These are phyloP conservation scores for Oncorhynchus tshawytscha DNA, from an alignment of 2,113 vertebrate species.

Conservation along the genomic window DNA sequence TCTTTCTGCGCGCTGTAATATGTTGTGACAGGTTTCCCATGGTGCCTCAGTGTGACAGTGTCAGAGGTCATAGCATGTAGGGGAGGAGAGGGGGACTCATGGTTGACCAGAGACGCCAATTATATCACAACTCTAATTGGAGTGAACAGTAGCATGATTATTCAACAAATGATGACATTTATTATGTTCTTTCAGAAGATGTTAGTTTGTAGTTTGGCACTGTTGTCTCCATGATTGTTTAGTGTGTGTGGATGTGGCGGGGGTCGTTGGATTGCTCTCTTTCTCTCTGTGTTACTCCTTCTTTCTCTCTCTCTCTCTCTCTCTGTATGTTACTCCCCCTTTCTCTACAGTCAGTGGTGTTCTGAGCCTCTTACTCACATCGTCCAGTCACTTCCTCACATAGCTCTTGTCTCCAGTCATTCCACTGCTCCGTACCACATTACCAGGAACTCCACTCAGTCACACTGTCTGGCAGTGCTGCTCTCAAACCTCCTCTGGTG, in stretches of 20 bases:
- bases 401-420: slow-evolving; percentile 33
- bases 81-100: neutral
- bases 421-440: neutral
- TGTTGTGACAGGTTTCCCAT: slow-evolving; percentile 22
- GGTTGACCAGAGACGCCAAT: slow-evolving; percentile 2
- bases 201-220: neutral
- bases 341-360: slow-evolving; percentile 43
- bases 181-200: neutral
- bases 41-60: neutral
- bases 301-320: too few relatives aligned
- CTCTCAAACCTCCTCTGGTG: neutral
- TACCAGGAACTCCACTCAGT: neutral
- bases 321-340: neutral
- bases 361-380: slow-evolving; percentile 62
- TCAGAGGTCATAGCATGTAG: neutral
- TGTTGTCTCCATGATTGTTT: neutral
- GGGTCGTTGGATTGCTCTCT: neutral
- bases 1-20: neutral
- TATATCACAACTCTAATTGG: slow-evolving; percentile 31
- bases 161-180: neutral
- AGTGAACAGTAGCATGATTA: slow-evolving; percentile 27
- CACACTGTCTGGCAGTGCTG: neutral
- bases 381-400: slow-evolving; percentile 64
- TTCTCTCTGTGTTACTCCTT: slow-evolving; percentile 5
- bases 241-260: neutral